Evolutionary conservation across 2,888 invertebrate genomes (phyloP).

Genomic region (Spisula solida): DNA sequence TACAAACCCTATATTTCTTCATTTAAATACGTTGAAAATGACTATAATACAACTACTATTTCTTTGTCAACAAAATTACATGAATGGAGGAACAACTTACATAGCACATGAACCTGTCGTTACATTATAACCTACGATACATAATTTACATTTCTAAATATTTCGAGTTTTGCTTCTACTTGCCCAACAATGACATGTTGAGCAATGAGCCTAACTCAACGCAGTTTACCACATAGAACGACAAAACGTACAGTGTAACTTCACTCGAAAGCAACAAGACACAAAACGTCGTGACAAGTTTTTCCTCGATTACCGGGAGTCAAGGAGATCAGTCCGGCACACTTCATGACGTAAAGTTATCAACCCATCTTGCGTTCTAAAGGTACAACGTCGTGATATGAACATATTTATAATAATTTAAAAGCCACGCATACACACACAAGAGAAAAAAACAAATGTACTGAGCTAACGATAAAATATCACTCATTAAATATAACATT

Average conservation of each 20-base stretch:
- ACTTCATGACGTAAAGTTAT: background rate
- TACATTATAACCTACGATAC: constrained; percentile 14
- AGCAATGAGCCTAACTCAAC: background rate
- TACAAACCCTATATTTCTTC: constrained; percentile 55
- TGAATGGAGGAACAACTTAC: background rate
- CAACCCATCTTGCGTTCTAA: constrained; percentile 1
- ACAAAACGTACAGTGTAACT: background rate
- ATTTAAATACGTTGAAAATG: constrained; percentile 55
- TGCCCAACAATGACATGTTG: background rate
- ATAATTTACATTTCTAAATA: background rate
- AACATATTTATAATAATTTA: constrained; percentile 34
- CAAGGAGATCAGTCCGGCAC: constrained; percentile 2
- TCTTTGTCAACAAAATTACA: constrained; percentile 41
- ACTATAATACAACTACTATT: constrained; percentile 57
- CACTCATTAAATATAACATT: constrained; percentile 38
- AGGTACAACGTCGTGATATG: constrained; percentile 22
- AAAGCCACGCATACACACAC: constrained; percentile 27
- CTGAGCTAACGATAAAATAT: constrained; percentile 50
- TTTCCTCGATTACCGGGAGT: background rate
- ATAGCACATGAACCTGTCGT: constrained; percentile 37
- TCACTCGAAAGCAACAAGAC: background rate
- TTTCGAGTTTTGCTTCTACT: background rate
- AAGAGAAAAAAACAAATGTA: constrained; percentile 24
- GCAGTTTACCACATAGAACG: background rate
- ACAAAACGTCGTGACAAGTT: background rate